Evolutionary conservation across 2,888 invertebrate genomes (phyloP).

Genomic region (Physocephala rufipes): DNA sequence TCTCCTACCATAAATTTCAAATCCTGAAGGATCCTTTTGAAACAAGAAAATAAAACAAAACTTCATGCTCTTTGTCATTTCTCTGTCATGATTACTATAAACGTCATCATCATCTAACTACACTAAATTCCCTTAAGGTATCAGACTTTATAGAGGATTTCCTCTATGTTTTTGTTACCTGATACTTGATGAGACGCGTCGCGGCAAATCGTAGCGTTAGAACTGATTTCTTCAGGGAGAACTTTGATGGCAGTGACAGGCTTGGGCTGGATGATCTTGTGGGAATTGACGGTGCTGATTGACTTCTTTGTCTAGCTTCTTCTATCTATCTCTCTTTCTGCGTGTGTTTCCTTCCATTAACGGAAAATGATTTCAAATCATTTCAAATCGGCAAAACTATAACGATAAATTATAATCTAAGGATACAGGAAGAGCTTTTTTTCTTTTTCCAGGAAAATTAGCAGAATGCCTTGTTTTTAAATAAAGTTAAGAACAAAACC

Average conservation of each 20-base stretch:
- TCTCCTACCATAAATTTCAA: slow-evolving; percentile 23
- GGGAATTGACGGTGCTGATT: slow-evolving; percentile 17
- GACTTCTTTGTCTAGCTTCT: slow-evolving; percentile 19
- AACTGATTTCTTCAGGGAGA: not conserved
- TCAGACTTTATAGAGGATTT: no score
- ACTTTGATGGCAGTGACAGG: not conserved
- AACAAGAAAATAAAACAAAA: not conserved
- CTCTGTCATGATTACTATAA: no score
- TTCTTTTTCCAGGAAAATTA: no score
- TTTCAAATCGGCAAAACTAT: not conserved
- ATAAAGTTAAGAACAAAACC: not conserved
- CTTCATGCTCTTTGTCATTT: not conserved
- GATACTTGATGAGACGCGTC: not conserved
- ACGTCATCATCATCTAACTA: no score
- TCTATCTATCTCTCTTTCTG: no score
- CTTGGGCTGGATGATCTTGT: not conserved
- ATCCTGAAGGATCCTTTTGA: not conserved
- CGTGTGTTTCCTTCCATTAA: no score
- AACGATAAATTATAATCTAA: slow-evolving; percentile 53
- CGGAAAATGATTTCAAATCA: no score
- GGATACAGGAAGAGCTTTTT: slow-evolving; percentile 51
- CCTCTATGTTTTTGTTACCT: not conserved
- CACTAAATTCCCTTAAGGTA: no score
- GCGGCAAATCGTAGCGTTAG: not conserved
- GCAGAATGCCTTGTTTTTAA: no score